Evolutionary conservation across 2,113 vertebrate species (phyloP).

Genomic region (Poecilia latipinna): DNA sequence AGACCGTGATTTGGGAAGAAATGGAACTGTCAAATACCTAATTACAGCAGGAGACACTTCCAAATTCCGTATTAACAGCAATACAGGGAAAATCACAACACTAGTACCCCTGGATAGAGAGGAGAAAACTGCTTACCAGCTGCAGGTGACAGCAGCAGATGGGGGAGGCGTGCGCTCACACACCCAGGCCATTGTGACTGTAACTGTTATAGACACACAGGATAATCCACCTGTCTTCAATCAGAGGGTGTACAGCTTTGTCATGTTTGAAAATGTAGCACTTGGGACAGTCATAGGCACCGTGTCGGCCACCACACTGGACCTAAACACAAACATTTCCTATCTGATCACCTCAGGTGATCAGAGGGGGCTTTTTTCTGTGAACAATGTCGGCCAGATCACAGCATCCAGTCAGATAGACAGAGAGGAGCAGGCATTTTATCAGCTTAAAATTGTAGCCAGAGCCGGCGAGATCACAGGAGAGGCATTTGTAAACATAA

Average conservation of each 20-base stretch:
- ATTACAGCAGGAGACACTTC: conserved; percentile 90
- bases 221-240: conserved; percentile 94
- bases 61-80: conserved; percentile 89
- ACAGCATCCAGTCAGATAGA: conserved; percentile 88
- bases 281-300: conserved; percentile 88
- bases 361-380: conserved; percentile 88
- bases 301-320: conserved; percentile 90
- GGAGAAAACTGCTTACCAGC: conserved; percentile 92
- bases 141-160: conserved; percentile 90
- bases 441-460: conserved; percentile 93
- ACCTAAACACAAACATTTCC: conserved; percentile 93
- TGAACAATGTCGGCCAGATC: conserved; percentile 87
- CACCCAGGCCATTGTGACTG: conserved; percentile 90
- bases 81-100: conserved; percentile 89
- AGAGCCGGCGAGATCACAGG: conserved; percentile 91
- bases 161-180: conserved; percentile 89
- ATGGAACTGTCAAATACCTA: conserved; percentile 91
- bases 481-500: conserved; percentile 91
- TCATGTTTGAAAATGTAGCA: conserved; percentile 96
- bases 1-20: conserved; percentile 90
- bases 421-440: conserved; percentile 92
- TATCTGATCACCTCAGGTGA: conserved; percentile 95
- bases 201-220: conserved; percentile 95
- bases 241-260: conserved; percentile 91
- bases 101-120: conserved; percentile 91